phyloP scores from a whole-genome alignment of 2,888 invertebrate genomes.

The Pilophorus perplexus region DNA sequence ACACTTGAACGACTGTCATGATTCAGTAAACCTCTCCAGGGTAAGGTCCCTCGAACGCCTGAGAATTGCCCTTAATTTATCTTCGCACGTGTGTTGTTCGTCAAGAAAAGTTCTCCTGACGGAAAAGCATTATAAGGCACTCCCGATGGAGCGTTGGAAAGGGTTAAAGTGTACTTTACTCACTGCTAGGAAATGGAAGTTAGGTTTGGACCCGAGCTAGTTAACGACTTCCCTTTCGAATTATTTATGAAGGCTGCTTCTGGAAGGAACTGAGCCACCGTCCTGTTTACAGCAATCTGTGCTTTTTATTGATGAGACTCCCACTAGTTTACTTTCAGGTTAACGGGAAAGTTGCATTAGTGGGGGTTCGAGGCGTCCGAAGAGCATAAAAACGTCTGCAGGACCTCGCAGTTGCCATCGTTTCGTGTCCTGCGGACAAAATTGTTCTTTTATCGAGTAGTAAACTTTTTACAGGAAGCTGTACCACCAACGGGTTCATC shows the following conservation, averaged over 20 bases:
- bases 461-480: too few relatives aligned
- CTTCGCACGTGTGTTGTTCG: too few relatives aligned
- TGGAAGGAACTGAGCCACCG: background rate
- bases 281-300: conserved; percentile 26
- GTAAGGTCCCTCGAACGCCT: too few relatives aligned
- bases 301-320: conserved; percentile 26
- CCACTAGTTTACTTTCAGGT: conserved; percentile 4
- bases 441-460: background rate
- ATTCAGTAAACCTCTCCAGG: too few relatives aligned
- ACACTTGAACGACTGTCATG: too few relatives aligned
- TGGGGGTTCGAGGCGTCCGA: conserved; percentile 1
- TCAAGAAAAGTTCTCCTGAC: background rate
- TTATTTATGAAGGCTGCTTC: conserved; percentile 21
- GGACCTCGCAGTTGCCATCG: background rate
- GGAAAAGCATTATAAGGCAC: background rate
- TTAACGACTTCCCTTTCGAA: conserved; percentile 14
- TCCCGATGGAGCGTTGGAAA: background rate
- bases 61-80: too few relatives aligned
- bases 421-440: background rate
- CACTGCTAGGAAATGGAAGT: conserved; percentile 17
- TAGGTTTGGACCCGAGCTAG: conserved; percentile 16
- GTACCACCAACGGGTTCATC: too few relatives aligned
- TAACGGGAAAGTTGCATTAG: conserved; percentile 17
- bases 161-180: background rate
- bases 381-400: background rate